Conservation (phyloP, 2,113 vertebrate genomes). For the Elachura formosa region DNA sequence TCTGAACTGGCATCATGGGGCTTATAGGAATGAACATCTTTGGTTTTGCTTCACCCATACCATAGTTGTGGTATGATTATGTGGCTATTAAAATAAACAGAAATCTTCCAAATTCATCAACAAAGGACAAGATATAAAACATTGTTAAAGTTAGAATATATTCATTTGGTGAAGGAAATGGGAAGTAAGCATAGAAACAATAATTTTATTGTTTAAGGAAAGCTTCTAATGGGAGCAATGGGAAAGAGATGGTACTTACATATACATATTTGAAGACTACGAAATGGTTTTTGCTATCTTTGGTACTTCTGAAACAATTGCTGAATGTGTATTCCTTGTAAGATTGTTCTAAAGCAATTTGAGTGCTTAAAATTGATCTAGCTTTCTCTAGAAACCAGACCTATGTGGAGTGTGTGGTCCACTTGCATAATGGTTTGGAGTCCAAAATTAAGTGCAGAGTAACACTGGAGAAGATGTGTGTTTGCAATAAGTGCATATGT, state of each 20-base stretch:
- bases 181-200: background rate
- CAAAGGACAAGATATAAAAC: background rate
- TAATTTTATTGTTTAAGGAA: background rate
- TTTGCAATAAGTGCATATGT: slow-evolving; percentile 14
- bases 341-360: background rate
- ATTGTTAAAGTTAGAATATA: background rate
- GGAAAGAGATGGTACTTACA: background rate
- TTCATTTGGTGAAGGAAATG: background rate
- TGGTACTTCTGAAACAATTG: background rate
- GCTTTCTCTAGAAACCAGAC: background rate
- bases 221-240: background rate
- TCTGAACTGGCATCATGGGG: background rate
- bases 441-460: slow-evolving; percentile 51
- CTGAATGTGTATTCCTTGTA: background rate
- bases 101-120: background rate
- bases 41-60: background rate
- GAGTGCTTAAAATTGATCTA: background rate
- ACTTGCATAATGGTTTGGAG: slow-evolving; percentile 11
- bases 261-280: background rate
- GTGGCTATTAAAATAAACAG: background rate
- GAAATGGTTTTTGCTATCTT: background rate
- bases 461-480: background rate
- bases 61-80: background rate
- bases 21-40: background rate
- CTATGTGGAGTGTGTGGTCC: background rate